A percentile compares a stretch with the other conserved stretches of the same genome.
Conservation (phyloP, 2,113 vertebrate genomes). For the Antechinus flavipes region DNA sequence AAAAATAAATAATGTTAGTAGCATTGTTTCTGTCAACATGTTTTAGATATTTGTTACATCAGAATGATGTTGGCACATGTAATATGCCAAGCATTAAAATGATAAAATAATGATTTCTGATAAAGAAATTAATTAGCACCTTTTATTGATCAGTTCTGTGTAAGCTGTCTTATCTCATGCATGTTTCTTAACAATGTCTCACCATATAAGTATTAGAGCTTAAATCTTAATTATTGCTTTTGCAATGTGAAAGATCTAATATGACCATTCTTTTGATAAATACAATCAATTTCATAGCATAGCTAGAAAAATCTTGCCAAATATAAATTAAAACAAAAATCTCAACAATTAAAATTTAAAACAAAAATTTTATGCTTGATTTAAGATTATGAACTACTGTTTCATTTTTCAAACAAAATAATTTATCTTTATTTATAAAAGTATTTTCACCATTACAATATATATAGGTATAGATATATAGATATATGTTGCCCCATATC, state of each 20-base stretch:
- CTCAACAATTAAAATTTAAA: slow-evolving; percentile 39
- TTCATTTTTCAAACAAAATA: not conserved
- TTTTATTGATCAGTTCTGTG: slow-evolving; percentile 73
- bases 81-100: slow-evolving; percentile 67
- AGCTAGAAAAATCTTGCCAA: slow-evolving; percentile 64
- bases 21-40: slow-evolving; percentile 67
- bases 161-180: slow-evolving; percentile 76
- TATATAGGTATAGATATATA: too few species aligned
- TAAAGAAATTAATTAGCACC: slow-evolving; percentile 77
- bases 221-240: slow-evolving; percentile 76
- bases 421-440: not conserved
- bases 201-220: slow-evolving; percentile 62
- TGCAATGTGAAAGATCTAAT: slow-evolving; percentile 71
- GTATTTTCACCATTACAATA: not conserved
- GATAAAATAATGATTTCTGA: slow-evolving; percentile 73
- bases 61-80: slow-evolving; percentile 54
- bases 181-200: slow-evolving; percentile 74
- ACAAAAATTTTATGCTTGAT: not conserved
- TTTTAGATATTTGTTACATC: slow-evolving; percentile 55
- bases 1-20: slow-evolving; percentile 56
- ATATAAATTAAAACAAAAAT: slow-evolving; percentile 57
- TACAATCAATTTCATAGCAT: slow-evolving; percentile 46
- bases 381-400: not conserved
- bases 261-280: slow-evolving; percentile 73
- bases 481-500: not conserved